Evolutionary conservation across 2,888 invertebrate species (phyloP), one percentile per base, ranked within the genome.

Genomic region (Byasa hedistus): DNA sequence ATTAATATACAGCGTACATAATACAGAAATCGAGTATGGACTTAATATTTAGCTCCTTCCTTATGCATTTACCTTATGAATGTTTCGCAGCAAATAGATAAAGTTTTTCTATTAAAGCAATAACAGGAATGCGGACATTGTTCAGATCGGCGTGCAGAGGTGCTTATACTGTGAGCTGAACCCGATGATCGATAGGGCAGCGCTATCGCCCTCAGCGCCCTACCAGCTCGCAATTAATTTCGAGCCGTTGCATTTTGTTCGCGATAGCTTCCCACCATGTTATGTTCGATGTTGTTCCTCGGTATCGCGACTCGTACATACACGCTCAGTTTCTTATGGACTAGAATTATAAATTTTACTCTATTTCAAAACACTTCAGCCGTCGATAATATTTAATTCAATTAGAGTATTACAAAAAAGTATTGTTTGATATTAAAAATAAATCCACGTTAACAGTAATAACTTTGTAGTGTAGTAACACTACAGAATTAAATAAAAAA

Each of bases 141-240:
- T 63, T 63, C 36, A 10, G 57, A 23, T 27, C 57, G 39, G 64
- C 60, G 51, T 56, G 64, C 61, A 52, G 62, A 63, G 51, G 63
- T 62, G 70, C 64, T 36, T 54, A 59, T 59, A 59, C 57, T 23
- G 62, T 51, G 52, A 52, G 24, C 21, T 22, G 32, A 61, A 44
- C 61, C 24, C 56, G 57, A 66, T 73, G 73, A 74, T 74, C 69
- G 72, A 72, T 74, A 66, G 57, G 48, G 58, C 61, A 32, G 48
- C 60, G 66, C 64, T 65, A 69, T 66, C 70, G 69, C 67, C 68
- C 61, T 64, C 66, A 61, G 67, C 64, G 65, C n/a, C 57, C 61
- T 32, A 51, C 68, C 17, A 64, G 52, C 67, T 60, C 65, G 64
- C 68, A 70, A 70, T 70, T 69, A 68, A 65, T 70, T 69, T 65